A percentile compares a stretch with the other conserved stretches of the same genome.
These are phyloP conservation scores for Chorisops tibialis DNA, from an alignment of 2,888 invertebrate species.

Conservation along the genomic window DNA sequence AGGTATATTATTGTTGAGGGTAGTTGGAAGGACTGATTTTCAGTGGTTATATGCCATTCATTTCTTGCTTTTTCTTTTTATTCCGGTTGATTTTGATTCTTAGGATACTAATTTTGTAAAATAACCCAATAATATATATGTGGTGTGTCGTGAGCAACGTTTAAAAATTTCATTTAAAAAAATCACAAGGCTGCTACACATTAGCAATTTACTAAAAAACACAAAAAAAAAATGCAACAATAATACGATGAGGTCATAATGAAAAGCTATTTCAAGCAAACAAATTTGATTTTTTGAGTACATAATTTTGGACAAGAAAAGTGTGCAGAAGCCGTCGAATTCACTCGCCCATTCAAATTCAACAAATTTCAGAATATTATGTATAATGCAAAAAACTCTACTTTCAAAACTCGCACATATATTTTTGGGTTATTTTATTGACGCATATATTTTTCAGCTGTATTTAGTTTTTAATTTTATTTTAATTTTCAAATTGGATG, in stretches of 20 bases:
- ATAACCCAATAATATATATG: slow-evolving; percentile 23
- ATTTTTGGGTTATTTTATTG: slow-evolving; percentile 22
- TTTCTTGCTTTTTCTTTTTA: slow-evolving; percentile 46
- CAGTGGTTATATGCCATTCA: slow-evolving; percentile 43
- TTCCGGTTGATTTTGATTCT: slow-evolving; percentile 4
- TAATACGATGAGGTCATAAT: background rate
- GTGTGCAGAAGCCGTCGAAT: too few species aligned
- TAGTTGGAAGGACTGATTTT: slow-evolving; percentile 6
- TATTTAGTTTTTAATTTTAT: background rate
- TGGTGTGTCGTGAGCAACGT: background rate
- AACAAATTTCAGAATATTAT: too few species aligned
- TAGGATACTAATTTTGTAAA: slow-evolving; percentile 15
- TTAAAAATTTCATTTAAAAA: background rate
- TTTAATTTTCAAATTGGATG: slow-evolving; percentile 34
- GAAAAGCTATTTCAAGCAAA: slow-evolving; percentile 21
- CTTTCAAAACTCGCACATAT: slow-evolving; percentile 14
- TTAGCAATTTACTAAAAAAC: slow-evolving; percentile 15
- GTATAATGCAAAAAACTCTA: slow-evolving; percentile 14
- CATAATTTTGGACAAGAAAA: too few species aligned
- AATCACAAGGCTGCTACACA: slow-evolving; percentile 14
- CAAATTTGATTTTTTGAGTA: background rate
- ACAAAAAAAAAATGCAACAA: slow-evolving; percentile 10
- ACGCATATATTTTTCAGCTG: slow-evolving; percentile 19
- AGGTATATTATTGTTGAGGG: slow-evolving; percentile 9
- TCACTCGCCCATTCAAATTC: too few species aligned